Conservation (phyloP, 2,797 vertebrate species). For the Hydrophis major region DNA sequence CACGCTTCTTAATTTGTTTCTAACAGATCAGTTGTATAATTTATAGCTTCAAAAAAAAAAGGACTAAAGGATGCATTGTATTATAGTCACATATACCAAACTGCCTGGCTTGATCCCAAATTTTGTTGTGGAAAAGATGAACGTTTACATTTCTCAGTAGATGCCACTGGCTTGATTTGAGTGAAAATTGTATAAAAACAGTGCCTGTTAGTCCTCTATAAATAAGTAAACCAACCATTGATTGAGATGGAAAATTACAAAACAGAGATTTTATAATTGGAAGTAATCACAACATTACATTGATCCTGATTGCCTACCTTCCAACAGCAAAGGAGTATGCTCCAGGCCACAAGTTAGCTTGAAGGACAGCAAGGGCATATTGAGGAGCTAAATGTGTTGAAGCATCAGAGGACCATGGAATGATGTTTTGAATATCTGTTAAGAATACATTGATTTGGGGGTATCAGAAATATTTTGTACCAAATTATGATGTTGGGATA, state of each 20-base stretch:
- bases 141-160: not conserved
- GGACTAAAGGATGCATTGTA: not conserved
- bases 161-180: not conserved
- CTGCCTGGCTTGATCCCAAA: not conserved
- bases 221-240: not conserved
- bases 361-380: constrained; percentile 82
- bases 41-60: not conserved
- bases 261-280: not conserved
- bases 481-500: not conserved
- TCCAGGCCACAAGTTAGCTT: constrained; percentile 92
- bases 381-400: constrained; percentile 82
- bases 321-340: constrained; percentile 83
- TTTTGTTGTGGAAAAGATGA: not conserved
- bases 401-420: constrained; percentile 80
- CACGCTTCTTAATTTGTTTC: not conserved
- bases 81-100: not conserved
- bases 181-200: not conserved
- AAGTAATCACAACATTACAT: not conserved
- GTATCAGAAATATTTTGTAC: not conserved
- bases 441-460: not conserved
- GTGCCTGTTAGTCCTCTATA: not conserved
- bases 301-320: constrained; percentile 73
- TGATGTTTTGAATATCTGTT: constrained; percentile 77
- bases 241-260: not conserved
- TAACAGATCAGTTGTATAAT: not conserved